Conservation (phyloP, 2,113 vertebrate species). For the Holacanthus passer region DNA sequence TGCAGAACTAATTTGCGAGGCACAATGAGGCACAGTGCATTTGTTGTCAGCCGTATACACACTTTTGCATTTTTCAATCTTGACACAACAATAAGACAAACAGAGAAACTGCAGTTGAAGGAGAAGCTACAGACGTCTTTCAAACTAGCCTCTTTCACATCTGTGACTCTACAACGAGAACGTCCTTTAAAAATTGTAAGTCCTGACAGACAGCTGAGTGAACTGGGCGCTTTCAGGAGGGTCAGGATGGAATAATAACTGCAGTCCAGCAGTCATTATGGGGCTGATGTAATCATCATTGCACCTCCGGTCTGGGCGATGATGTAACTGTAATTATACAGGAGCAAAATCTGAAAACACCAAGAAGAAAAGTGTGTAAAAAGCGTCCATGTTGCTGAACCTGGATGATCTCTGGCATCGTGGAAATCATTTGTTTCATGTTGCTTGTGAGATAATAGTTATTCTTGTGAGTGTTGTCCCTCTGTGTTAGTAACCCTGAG, state of each 20-base stretch:
- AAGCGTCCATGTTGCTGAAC: constrained; percentile 7
- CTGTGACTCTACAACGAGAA: not conserved
- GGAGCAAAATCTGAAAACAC: constrained; percentile 23
- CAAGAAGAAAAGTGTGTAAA: not conserved
- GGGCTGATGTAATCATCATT: constrained; percentile 33
- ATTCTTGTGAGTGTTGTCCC: not conserved
- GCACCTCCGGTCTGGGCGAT: constrained; percentile 13
- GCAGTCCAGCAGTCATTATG: not conserved
- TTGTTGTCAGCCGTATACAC: not conserved
- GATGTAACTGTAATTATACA: constrained; percentile 19
- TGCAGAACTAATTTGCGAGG: constrained; percentile 6
- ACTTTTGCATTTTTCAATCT: not conserved
- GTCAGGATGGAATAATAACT: constrained; percentile 19
- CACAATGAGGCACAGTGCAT: not conserved
- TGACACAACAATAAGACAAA: not conserved
- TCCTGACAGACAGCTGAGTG: constrained; percentile 2
- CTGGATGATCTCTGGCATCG: not conserved
- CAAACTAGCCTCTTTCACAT: not conserved
- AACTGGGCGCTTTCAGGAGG: constrained; percentile 15
- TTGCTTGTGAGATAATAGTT: not conserved
- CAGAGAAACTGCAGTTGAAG: not conserved
- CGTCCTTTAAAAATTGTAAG: not conserved
- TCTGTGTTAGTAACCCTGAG: not conserved
- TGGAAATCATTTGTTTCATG: not conserved
- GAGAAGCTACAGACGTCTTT: not conserved